Evolutionary conservation across 2,113 vertebrate genomes (phyloP), one percentile per base, ranked within the genome.

Genomic region (Nannospalax galili): DNA sequence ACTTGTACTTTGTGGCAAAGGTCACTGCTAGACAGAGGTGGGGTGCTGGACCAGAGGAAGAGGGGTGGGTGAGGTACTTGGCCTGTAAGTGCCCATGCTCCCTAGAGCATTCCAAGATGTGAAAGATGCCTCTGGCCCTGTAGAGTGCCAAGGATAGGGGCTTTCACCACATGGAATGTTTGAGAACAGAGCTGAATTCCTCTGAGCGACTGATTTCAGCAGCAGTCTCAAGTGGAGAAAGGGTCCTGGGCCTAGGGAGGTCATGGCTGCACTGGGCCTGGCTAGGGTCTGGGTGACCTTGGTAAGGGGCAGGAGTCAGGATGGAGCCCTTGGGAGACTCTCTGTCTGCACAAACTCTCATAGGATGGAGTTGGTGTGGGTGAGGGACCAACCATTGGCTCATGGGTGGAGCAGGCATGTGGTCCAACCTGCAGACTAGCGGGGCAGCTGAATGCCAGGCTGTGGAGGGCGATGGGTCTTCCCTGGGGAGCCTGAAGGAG

Each of bases 381-480:
- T 5, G 9, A 60, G 40, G 22, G 67, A 9, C 70, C 28, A 0
- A 52, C n/a, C 1, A 67, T 56, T 1, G 60, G 58, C 19, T 69
- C 30, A 0, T 17, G 11, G 73, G 19, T 22, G 6, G 52, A 65
- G 52, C 19, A 0, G 48, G 48, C 30, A 35, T 56, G 48, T 56
- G 77, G 32, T 32, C n/a, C 20, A 5, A 14, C 20, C 81, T 28
- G 45, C 62, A 7, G 79, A 28, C 72, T 35, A n/a, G 9, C 16
- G n/a, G 64, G 1, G 17, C 0, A 16, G 0, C 0, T 4, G 37
- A 17, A 14, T 16, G 17, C 12, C 6, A 7, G 87, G 64, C 2
- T 4, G 16, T 42, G 30, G 85, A 35, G 28, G 60, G 20, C 24
- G 64, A 1, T 7, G 20, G 26, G 37, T 42, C 32, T 37, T 48